These are phyloP conservation scores for Climacteris rufus DNA, from an alignment of 2,113 vertebrate genomes.

Conservation along the genomic window DNA sequence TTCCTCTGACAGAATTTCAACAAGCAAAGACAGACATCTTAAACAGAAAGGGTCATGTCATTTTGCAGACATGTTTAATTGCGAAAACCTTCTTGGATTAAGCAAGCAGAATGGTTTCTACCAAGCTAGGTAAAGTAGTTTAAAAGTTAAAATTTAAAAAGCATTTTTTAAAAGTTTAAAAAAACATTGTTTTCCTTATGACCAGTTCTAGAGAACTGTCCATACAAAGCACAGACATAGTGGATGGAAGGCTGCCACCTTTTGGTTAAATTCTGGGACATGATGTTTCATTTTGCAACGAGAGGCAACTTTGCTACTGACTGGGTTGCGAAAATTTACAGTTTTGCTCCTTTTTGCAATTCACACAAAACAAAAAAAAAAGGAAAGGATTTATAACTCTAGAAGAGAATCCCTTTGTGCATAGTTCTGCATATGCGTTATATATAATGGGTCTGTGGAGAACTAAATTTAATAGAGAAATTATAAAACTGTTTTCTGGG, in stretches of 20 bases:
- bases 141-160: background rate
- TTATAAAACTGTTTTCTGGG: background rate
- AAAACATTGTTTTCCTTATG: background rate
- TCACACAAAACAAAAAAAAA: background rate
- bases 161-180: background rate
- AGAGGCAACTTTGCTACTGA: background rate
- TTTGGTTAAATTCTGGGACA: background rate
- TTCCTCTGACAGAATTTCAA: background rate
- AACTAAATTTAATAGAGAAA: background rate
- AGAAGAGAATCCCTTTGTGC: background rate
- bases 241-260: constrained; percentile 15
- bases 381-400: background rate
- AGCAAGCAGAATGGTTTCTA: background rate
- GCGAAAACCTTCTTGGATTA: background rate
- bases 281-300: background rate
- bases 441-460: background rate
- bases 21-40: background rate
- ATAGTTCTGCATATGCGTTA: too few species aligned
- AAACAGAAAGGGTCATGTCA: background rate
- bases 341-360: background rate
- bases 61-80: background rate
- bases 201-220: background rate
- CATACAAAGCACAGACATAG: background rate
- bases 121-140: background rate
- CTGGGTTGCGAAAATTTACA: background rate